Conservation (phyloP, 2,797 vertebrate species). For the Hipposideros larvatus region DNA sequence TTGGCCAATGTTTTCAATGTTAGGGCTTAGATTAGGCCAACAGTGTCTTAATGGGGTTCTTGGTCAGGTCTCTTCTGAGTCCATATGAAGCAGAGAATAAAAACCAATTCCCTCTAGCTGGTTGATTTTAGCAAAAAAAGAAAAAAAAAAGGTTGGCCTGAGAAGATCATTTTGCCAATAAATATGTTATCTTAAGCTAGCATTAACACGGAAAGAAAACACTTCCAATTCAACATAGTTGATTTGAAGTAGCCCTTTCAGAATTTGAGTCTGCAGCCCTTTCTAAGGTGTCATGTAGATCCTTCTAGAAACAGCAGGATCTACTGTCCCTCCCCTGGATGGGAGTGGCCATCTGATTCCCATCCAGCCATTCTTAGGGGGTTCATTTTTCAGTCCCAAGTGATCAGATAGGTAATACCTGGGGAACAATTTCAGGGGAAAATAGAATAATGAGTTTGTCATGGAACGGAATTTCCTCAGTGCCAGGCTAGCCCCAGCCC, state of each 20-base stretch:
- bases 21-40: background rate
- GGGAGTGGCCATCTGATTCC: background rate
- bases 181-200: conserved; percentile 57
- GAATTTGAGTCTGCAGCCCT: background rate
- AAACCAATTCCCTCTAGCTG: conserved; percentile 36
- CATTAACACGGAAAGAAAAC: conserved; percentile 34
- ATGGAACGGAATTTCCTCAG: background rate
- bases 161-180: conserved; percentile 58
- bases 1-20: conserved; percentile 24
- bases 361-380: background rate
- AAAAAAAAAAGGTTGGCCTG: background rate
- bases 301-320: background rate
- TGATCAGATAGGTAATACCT: background rate
- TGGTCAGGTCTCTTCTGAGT: conserved; percentile 47
- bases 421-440: background rate
- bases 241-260: background rate
- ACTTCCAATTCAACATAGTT: background rate
- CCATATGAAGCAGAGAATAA: conserved; percentile 27
- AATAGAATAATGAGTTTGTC: background rate
- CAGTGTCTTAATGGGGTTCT: background rate
- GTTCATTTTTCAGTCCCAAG: background rate
- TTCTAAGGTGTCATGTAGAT: background rate
- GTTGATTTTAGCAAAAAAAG: background rate
- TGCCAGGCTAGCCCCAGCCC: background rate
- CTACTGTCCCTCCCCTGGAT: background rate